Percentiles rank a stretch among this genome's conserved stretches.
Evolutionary conservation across 2,113 vertebrate genomes (phyloP).

Genomic region (Pomatostomus ruficeps): DNA sequence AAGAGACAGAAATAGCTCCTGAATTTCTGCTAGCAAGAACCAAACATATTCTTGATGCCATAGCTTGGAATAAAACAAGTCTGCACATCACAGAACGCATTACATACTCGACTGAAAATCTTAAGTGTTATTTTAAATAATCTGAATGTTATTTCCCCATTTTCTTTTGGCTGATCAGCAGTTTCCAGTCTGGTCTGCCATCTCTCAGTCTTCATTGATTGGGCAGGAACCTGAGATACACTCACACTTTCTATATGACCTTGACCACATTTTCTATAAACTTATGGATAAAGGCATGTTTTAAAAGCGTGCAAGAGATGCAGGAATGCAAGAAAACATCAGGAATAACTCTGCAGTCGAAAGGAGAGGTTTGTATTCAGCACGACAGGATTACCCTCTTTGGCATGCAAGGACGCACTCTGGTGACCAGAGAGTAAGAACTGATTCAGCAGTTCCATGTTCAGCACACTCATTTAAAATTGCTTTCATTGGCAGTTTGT

Average conservation of each 20-base stretch:
- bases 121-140: neutral
- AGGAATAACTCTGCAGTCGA: neutral
- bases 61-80: neutral
- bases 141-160: neutral
- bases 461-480: neutral
- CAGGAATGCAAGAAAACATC: neutral
- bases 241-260: neutral
- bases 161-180: neutral
- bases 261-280: neutral
- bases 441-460: neutral
- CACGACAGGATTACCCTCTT: neutral
- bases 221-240: rapidly evolving
- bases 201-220: neutral
- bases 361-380: neutral
- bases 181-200: neutral
- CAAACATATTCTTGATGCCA: neutral
- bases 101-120: neutral
- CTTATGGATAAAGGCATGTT: neutral
- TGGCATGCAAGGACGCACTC: neutral
- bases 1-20: neutral
- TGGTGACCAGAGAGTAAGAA: neutral
- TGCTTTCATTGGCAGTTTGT: neutral
- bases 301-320: neutral
- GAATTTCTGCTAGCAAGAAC: neutral
- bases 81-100: neutral